Percentiles rank a stretch among this genome's conserved stretches.
Conservation (phyloP, 2,113 vertebrate species). For the Nyctereutes procyonoides region DNA sequence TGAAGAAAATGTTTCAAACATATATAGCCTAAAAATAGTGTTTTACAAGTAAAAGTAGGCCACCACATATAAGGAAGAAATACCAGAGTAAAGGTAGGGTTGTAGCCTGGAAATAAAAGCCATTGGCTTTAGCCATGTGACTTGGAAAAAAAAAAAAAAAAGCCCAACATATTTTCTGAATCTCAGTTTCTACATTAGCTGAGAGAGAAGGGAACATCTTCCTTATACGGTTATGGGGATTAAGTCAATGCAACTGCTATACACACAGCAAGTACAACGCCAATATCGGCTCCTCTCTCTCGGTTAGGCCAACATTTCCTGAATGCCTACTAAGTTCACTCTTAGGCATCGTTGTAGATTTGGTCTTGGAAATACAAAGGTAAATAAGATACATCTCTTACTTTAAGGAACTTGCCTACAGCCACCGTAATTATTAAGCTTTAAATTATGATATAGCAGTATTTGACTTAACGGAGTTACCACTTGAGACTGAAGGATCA, state of each 20-base stretch:
- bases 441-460: background rate
- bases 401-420: background rate
- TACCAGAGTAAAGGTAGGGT: background rate
- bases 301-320: background rate
- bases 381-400: background rate
- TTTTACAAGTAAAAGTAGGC: background rate
- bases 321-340: background rate
- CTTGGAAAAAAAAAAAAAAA: background rate
- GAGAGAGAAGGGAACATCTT: background rate
- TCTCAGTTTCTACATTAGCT: background rate
- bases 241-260: background rate
- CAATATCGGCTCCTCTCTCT: background rate
- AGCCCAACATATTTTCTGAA: background rate
- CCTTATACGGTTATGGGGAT: background rate
- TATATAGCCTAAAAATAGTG: background rate
- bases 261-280: background rate
- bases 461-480: constrained; percentile 20
- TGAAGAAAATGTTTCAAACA: constrained; percentile 46
- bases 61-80: background rate
- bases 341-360: background rate
- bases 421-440: constrained; percentile 38
- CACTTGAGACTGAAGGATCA: constrained; percentile 27
- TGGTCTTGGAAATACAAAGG: background rate
- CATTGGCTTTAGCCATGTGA: background rate
- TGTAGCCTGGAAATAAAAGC: background rate